These are phyloP conservation scores for Pomacea maculata DNA, from an alignment of 1,140 invertebrate species.

Conservation along the genomic window DNA sequence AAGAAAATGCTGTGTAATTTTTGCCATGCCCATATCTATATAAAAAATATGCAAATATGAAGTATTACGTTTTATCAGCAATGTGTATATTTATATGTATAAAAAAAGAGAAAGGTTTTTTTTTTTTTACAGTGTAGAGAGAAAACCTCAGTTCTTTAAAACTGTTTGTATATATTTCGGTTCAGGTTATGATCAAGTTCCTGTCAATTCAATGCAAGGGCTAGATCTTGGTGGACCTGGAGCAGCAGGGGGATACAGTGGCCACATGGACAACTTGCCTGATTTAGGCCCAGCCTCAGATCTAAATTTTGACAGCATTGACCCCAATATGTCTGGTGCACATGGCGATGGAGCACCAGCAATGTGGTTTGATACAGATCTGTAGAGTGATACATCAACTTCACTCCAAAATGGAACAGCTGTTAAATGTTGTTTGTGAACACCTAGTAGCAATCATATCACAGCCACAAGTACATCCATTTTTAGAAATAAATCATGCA, in stretches of 20 bases:
- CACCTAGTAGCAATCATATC: too few relatives aligned
- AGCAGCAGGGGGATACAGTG: conserved; percentile 74
- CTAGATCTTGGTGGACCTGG: conserved; percentile 85
- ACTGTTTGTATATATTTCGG: conserved; percentile 26
- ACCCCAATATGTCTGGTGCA: conserved; percentile 75
- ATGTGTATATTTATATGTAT: not conserved
- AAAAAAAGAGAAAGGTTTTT: not conserved
- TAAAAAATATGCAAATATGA: too few relatives aligned
- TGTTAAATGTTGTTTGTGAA: too few relatives aligned
- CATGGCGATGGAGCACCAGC: conserved; percentile 86
- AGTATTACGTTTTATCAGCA: not conserved
- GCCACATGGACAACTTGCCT: conserved; percentile 82
- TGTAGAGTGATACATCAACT: conserved; percentile 69
- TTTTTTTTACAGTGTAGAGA: not conserved
- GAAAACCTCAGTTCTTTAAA: not conserved
- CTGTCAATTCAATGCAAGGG: conserved; percentile 95
- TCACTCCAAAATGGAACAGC: too few relatives aligned
- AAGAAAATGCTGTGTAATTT: too few relatives aligned
- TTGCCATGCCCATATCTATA: too few relatives aligned
- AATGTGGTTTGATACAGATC: conserved; percentile 96
- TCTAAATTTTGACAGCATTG: conserved; percentile 83
- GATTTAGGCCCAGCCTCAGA: conserved; percentile 77
- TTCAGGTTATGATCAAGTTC: conserved; percentile 93
- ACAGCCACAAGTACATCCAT: too few relatives aligned
- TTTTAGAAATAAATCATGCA: too few relatives aligned